Evolutionary conservation across 2,888 invertebrate species (phyloP).

Genomic region (Reticulitermes lucifugus): DNA sequence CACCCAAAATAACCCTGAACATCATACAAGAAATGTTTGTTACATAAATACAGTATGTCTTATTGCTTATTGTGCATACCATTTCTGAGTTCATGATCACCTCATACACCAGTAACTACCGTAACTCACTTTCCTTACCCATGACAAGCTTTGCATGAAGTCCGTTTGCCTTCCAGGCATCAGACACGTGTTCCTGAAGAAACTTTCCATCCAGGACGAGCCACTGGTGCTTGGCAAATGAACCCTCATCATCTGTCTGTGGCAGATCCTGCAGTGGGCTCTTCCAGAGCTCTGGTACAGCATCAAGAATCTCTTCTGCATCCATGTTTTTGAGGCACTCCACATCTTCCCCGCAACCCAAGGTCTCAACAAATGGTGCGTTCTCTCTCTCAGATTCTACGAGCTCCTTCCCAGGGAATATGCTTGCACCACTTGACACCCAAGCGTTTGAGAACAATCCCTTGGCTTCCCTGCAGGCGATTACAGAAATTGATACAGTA

Average conservation of each 20-base stretch:
- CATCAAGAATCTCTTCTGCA: conserved; percentile 70
- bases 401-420: conserved; percentile 77
- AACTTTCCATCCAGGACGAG: conserved; percentile 79
- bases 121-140: conserved; percentile 24
- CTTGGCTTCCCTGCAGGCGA: conserved; percentile 33
- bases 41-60: no score
- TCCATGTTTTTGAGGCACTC: conserved; percentile 64
- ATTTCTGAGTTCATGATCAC: no score
- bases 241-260: conserved; percentile 66
- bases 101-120: no score
- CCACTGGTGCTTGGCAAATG: conserved; percentile 74
- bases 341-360: conserved; percentile 61
- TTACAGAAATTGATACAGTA: background rate
- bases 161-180: conserved; percentile 68
- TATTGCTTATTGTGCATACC: no score
- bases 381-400: conserved; percentile 32
- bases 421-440: conserved; percentile 82
- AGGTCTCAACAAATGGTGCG: background rate
- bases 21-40: no score
- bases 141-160: conserved; percentile 67
- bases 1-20: no score
- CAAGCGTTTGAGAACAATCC: conserved; percentile 81
- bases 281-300: conserved; percentile 81
- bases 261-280: conserved; percentile 69
- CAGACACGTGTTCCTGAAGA: conserved; percentile 74